Evolutionary conservation across 2,797 vertebrate genomes (phyloP), one percentile per base, ranked within the genome.

Genomic region (Acanthopagrus latus): DNA sequence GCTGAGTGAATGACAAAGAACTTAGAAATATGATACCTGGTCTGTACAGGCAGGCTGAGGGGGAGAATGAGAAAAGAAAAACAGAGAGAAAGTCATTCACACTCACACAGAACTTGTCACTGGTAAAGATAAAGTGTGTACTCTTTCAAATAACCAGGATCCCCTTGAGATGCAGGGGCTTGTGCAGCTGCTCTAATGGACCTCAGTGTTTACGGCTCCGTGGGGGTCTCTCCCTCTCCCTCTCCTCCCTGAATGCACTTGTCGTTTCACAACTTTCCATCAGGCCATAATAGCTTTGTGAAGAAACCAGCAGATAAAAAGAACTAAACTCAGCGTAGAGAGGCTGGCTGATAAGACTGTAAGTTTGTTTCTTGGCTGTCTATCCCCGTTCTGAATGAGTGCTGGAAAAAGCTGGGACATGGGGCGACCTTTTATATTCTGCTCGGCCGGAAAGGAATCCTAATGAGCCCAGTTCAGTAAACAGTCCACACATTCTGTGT

Each of bases 1-100:
- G 74, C 12, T 38, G 0, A 0, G 17, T 50, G 1, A 58, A 54
- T 23, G 76, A 79, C 54, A 84, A 52, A 72, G 18, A 71, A 77
- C 59, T 64, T 51, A 64, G 85, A 78, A 88, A 93, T 33, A 25
- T 59, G 86, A 90, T 94, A 93, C 92, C 92, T 93, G 76, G 65
- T 76, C 58, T 86, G 70, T 89, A 69, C 43, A 67, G 74, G 81
- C 71, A 81, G 77, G 86, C 93, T 92, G 89, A 77, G 76, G 80
- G 67, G 38, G 51, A 79, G 64, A 82, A 69, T 65, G 54, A 84
- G 78, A 89, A 50, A 86, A 75, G 48, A 86, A 65, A 11, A 47
- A 38, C 64, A 82, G 13, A 85, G 51, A 55, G 70, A 85, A 38
- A 38, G 38, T 38, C 38, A 38, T 38, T 38, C 38, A 38, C 69